phyloP scores from a whole-genome alignment of 2,888 invertebrate species.

The Andrena hattorfiana region DNA sequence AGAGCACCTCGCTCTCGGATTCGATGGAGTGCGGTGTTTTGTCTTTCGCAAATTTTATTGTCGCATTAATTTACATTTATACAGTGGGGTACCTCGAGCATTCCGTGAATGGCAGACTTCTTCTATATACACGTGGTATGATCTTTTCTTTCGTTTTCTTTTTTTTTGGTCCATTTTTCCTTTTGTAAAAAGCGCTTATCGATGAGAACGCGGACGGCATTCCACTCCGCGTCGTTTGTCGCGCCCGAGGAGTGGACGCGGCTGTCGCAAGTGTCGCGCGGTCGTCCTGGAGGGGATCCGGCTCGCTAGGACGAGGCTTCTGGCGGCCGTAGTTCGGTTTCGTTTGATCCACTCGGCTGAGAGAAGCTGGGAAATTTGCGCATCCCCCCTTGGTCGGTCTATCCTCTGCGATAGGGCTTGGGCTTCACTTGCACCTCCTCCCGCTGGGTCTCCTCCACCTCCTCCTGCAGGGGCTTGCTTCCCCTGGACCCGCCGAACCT shows the following conservation, averaged over 20 bases:
- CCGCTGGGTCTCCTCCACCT: conserved; percentile 79
- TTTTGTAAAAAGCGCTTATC: conserved; percentile 2
- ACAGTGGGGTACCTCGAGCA: conserved; percentile 69
- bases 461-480: conserved; percentile 75
- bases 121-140: conserved; percentile 53
- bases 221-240: conserved; percentile 1
- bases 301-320: conserved; percentile 1
- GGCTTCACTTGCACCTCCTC: conserved; percentile 81
- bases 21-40: not conserved
- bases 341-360: conserved; percentile 17
- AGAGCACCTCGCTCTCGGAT: not conserved
- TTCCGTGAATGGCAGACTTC: conserved; percentile 62
- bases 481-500: conserved; percentile 77
- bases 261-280: conserved; percentile 5
- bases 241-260: not conserved
- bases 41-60: conserved; percentile 66
- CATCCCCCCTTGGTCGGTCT: conserved; percentile 21
- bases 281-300: not conserved
- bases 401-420: conserved; percentile 79
- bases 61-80: conserved; percentile 80
- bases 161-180: not conserved
- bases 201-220: not conserved
- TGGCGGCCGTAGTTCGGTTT: not conserved
- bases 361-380: conserved; percentile 16
- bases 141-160: not conserved